Percentiles rank a stretch among this genome's conserved stretches.
These are phyloP conservation scores for Eptatretus atami DNA, from an alignment of 2,797 vertebrate species.

Conservation along the genomic window DNA sequence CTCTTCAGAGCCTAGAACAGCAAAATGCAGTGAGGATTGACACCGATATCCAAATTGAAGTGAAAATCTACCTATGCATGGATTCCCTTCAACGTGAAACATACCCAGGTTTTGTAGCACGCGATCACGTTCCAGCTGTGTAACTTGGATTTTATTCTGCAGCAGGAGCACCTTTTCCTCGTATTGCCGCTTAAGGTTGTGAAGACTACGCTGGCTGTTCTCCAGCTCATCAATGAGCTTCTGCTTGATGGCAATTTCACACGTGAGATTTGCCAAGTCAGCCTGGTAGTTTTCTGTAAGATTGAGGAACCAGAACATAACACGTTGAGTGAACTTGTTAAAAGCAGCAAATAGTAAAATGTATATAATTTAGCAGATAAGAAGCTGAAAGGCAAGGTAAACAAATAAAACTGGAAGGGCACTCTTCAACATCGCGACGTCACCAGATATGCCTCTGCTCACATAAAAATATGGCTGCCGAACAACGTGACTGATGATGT, in stretches of 20 bases:
- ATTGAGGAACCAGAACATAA: too few species aligned
- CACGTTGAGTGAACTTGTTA: too few species aligned
- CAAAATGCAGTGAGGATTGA: background rate
- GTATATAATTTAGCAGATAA: too few species aligned
- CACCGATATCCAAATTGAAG: background rate
- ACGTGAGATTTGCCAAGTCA: conserved; percentile 66
- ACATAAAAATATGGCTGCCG: too few species aligned
- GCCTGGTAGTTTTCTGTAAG: conserved; percentile 42
- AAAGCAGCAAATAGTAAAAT: too few species aligned
- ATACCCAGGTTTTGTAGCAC: conserved; percentile 91
- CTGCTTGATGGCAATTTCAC: conserved; percentile 97
- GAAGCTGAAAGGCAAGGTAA: too few species aligned
- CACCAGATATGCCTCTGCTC: too few species aligned
- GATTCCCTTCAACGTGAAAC: conserved; percentile 9
- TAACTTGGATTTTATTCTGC: conserved; percentile 91
- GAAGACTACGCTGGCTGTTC: conserved; percentile 66
- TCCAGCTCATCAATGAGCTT: conserved; percentile 89
- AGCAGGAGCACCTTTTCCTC: conserved; percentile 81
- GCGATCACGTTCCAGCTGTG: conserved; percentile 65
- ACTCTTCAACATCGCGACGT: too few species aligned
- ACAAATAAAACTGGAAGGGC: too few species aligned
- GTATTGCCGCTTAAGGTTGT: conserved; percentile 72
- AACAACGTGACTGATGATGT: too few species aligned
- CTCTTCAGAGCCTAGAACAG: conserved; percentile 61
- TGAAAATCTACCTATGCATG: too few species aligned